These are phyloP conservation scores for Arctocebus calabarensis DNA, from an alignment of 2,797 vertebrate genomes.

Conservation along the genomic window DNA sequence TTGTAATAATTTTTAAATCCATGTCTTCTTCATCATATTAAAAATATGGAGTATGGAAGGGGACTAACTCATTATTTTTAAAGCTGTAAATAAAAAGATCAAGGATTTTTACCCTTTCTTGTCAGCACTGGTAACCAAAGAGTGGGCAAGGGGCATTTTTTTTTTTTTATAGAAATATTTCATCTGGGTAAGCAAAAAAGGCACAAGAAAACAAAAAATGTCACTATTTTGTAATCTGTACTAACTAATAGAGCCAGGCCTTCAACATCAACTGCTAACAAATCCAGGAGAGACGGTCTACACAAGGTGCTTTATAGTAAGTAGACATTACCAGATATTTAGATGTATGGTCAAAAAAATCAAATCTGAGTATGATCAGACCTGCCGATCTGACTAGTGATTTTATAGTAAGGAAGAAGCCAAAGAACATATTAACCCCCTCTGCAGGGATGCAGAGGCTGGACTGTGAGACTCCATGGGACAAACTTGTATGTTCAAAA, in stretches of 20 bases:
- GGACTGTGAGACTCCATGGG: background rate
- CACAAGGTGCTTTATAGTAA: background rate
- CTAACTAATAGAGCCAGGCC: background rate
- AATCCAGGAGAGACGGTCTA: background rate
- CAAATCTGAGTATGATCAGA: conserved; percentile 17
- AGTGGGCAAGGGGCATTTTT: background rate
- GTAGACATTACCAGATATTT: background rate
- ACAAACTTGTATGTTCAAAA: background rate
- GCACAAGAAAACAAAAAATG: conserved; percentile 31
- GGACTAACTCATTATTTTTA: conserved; percentile 30
- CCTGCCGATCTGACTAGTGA: background rate
- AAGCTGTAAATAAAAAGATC: conserved; percentile 9
- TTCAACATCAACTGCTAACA: background rate
- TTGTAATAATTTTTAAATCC: conserved; percentile 18
- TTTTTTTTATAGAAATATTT: background rate
- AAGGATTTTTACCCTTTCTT: background rate
- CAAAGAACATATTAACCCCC: background rate
- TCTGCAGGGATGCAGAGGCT: background rate
- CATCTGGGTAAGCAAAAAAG: background rate
- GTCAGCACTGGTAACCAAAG: background rate
- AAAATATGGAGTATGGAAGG: background rate
- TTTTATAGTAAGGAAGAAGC: background rate
- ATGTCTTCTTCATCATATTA: background rate
- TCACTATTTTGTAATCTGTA: background rate
- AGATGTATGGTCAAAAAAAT: background rate